Base-by-base conservation (phyloP, 2,113 vertebrate genomes). In the Haemorhous mexicanus region DNA sequence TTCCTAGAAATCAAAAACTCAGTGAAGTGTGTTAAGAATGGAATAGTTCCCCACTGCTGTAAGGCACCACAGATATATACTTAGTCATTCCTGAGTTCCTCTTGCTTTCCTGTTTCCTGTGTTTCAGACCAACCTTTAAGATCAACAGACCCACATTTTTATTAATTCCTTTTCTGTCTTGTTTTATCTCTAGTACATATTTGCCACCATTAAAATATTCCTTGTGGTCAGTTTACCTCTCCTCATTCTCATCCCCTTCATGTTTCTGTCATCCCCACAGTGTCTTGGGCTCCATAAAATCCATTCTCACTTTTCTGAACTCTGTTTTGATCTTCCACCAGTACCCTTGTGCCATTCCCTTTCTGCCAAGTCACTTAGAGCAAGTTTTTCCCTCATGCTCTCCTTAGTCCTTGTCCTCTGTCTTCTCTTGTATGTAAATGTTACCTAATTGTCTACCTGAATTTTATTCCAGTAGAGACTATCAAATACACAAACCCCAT, bases 231-330 rank as follows among this genome's bases (percentile, higher is more conserved):
- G 37, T 66, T 21, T 11, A 1, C 16, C 23, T 52, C 22, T 87
- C 55, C 49, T 74, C 64, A 46, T 41, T 63, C 46, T 89, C 62
- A 30, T 19, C n/a, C n/a, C 24, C 41, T 70, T 81, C 53, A 46
- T 79, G 56, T 91, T 88, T 90, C 83, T 84, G 5, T 85, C 49
- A 81, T 75, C 44, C 39, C 95, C 72, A 77, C n/a, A 83, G 77
- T 84, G 68, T 93, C 86, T 94, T 94, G 67, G 46, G 69, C 52
- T 96, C 89, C 72, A 64, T 95, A 86, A 94, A 95, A 94, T 90
- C 73, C 61, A 76, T 95, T 88, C 49, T 92, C 21, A 17, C 33
- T 82, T 94, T 87, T 96, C 83, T 92, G 80, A 90, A 55, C 69
- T 80, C 74, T 74, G 5, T 91, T 97, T 94, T 97, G 80, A 89